Base-by-base conservation (phyloP, 1,140 invertebrate genomes). In the Hetaerina americana region DNA sequence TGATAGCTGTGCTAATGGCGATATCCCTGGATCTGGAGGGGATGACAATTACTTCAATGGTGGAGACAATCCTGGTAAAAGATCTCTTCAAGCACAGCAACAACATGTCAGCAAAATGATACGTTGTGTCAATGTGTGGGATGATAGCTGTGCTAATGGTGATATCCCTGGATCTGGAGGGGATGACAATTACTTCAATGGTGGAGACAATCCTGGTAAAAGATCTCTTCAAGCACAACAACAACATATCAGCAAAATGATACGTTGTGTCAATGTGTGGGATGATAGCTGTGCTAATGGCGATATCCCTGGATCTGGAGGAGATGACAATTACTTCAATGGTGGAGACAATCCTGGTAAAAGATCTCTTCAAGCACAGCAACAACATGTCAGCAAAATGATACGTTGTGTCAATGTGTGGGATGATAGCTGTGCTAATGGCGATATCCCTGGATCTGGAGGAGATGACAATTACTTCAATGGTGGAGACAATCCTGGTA, bases 241-340 rank as follows among this genome's bases (percentile, higher is more conserved):
- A n/a, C n/a, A n/a, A n/a, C n/a, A n/a, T n/a, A n/a, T n/a, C n/a
- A n/a, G n/a, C n/a, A 57, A n/a, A 57, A 57, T 1, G 1, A 70
- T 27, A 40, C 26, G 72, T 18, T 72, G 72, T 31, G 18, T 70
- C 10, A 72, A 72, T 70, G 22, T 71, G 3, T n/a, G 24, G 12
- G 72, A 70, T 22, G 69, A 70, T 25, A 12, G 10, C n/a, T 72
- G 72, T 27, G 26, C 72, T 0, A 72, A 72, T 66, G 69, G 26
- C 5, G 24, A 71, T 27, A 28, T 40, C 25, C 15, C 29, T 27
- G 70, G 69, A 10, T 31, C 68, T 28, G 68, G 31, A 6, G 25
- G 68, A 8, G 40, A 70, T 22, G 66, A 40, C 27, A 22, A 26
- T 26, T 72, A 70, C 69, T 27, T 57, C 5, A 31, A 18, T 22